A percentile compares a stretch with the other conserved stretches of the same genome.
These are phyloP conservation scores for Sparus aurata DNA, from an alignment of 2,797 vertebrate species.

Conservation along the genomic window DNA sequence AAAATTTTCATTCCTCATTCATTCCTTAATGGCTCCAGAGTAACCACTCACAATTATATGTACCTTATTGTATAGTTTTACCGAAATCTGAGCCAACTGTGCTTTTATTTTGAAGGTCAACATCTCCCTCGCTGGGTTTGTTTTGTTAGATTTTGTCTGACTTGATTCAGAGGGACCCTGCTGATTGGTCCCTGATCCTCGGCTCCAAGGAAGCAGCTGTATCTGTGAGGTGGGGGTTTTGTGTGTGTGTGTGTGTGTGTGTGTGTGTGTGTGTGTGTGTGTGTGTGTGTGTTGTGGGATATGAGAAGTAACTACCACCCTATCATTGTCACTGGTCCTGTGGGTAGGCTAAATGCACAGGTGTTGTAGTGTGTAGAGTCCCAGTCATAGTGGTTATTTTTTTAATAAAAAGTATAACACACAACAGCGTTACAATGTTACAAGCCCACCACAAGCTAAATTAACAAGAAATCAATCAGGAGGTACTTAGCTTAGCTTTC, in stretches of 20 bases:
- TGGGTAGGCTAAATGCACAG: conserved; percentile 23
- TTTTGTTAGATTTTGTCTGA: conserved; percentile 5
- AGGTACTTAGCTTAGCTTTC: neutral
- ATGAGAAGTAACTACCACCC: neutral
- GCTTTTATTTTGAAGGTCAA: conserved; percentile 69
- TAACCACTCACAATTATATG: no score
- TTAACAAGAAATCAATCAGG: neutral
- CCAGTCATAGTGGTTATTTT: neutral
- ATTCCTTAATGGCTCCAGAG: no score
- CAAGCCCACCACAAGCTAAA: no score
- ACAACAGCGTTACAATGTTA: neutral
- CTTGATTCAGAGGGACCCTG: conserved; percentile 40
- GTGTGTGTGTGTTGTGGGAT: neutral
- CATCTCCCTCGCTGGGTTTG: neutral
- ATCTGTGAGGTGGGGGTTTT: conserved; percentile 35
- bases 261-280: conserved; percentile 23
- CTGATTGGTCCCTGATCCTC: conserved; percentile 58
- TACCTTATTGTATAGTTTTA: no score
- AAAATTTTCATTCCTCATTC: no score
- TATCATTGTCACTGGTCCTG: neutral
- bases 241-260: conserved; percentile 16
- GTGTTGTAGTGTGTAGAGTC: conserved; percentile 20
- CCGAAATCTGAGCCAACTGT: neutral
- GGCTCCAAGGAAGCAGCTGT: conserved; percentile 64
- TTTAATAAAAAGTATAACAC: neutral